Evolutionary conservation across 2,797 vertebrate species (phyloP).

Genomic region (Propithecus deckenii): DNA sequence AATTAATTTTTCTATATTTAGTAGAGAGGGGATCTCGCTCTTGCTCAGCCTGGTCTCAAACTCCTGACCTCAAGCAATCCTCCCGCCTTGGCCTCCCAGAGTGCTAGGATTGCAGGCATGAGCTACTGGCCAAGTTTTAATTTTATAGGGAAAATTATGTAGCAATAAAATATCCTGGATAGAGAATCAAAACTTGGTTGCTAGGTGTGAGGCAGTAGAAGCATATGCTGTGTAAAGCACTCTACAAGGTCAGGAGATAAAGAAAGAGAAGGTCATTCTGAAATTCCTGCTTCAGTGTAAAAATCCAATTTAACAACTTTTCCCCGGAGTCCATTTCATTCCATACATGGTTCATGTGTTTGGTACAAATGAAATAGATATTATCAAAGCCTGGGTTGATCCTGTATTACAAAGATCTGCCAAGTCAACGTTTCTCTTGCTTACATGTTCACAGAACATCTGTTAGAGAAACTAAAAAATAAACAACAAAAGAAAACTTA

Average conservation of each 20-base stretch:
- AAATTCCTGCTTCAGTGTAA: background rate
- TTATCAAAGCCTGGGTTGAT: background rate
- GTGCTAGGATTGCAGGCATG: too few relatives aligned
- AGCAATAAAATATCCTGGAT: background rate
- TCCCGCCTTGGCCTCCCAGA: too few relatives aligned
- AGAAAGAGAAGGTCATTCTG: background rate
- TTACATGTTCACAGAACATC: background rate
- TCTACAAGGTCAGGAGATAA: background rate
- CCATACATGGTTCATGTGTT: background rate
- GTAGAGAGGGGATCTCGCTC: too few relatives aligned
- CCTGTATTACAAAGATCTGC: background rate
- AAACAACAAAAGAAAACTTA: background rate
- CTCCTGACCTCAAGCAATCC: too few relatives aligned
- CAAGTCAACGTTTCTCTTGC: background rate
- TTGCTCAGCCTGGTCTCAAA: too few relatives aligned
- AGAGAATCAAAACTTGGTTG: background rate
- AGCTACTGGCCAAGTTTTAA: background rate
- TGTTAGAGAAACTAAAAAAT: background rate
- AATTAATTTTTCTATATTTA: too few relatives aligned
- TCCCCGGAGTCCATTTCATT: background rate
- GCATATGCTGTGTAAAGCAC: background rate
- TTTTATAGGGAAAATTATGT: background rate
- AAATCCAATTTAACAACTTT: background rate
- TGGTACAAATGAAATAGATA: background rate
- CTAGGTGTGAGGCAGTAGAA: background rate